Evolutionary conservation across 1,140 invertebrate species (phyloP).

Genomic region (Neodiprion fabricii): DNA sequence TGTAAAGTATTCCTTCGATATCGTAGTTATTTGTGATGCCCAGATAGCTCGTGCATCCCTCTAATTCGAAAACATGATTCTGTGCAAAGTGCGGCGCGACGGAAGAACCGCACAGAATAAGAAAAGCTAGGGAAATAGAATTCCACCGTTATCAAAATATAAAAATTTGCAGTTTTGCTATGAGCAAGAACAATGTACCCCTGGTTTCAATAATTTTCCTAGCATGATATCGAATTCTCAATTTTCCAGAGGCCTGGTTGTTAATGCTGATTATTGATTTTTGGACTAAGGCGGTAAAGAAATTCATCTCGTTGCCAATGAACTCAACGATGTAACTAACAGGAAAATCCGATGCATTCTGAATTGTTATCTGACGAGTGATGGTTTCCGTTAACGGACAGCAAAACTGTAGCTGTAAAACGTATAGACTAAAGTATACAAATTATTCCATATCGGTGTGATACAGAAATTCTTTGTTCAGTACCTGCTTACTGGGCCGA

Average conservation of each 20-base stretch:
- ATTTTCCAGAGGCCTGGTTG: neutral
- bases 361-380: slow-evolving; percentile 25
- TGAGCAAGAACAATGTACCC: slow-evolving; percentile 24
- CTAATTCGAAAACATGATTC: slow-evolving; percentile 42
- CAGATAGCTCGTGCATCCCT: slow-evolving; percentile 33
- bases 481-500: slow-evolving; percentile 39
- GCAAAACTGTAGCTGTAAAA: slow-evolving; percentile 38
- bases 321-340: slow-evolving; percentile 36
- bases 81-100: slow-evolving; percentile 38
- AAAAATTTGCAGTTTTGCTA: slow-evolving; percentile 8
- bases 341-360: slow-evolving; percentile 30
- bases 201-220: slow-evolving; percentile 32
- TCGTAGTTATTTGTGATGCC: slow-evolving; percentile 25
- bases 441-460: slow-evolving; percentile 26
- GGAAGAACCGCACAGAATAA: slow-evolving; percentile 49
- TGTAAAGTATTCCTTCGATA: slow-evolving; percentile 37
- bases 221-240: slow-evolving; percentile 35
- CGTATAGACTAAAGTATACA: slow-evolving; percentile 35
- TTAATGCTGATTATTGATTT: slow-evolving; percentile 20
- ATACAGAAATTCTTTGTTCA: slow-evolving; percentile 29
- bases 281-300: slow-evolving; percentile 20
- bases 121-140: slow-evolving; percentile 27
- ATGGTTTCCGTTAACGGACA: slow-evolving; percentile 27
- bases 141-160: slow-evolving; percentile 18
- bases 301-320: slow-evolving; percentile 25